Evolutionary conservation across 1,140 invertebrate species (phyloP).

Genomic region (Battus philenor): DNA sequence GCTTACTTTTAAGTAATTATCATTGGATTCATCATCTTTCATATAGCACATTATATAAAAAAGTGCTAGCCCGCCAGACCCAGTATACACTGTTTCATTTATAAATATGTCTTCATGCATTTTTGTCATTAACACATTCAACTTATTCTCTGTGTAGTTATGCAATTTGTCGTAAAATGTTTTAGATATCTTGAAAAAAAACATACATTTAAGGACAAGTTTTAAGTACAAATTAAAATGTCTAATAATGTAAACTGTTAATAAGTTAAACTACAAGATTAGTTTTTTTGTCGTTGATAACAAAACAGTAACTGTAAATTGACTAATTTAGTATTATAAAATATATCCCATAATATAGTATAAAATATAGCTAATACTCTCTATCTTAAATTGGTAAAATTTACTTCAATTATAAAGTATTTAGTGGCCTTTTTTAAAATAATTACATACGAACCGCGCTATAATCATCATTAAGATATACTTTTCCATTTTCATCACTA

Average conservation of each 20-base stretch:
- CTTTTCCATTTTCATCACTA: neutral
- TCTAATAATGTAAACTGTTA: too few species aligned
- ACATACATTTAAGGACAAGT: slow-evolving; percentile 3
- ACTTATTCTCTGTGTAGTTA: slow-evolving; percentile 44
- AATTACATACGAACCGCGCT: slow-evolving; percentile 1
- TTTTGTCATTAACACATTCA: slow-evolving; percentile 30
- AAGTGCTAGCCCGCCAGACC: slow-evolving; percentile 71
- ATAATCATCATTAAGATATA: neutral
- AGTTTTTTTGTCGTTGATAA: too few species aligned
- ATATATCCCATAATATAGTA: too few species aligned
- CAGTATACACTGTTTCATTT: slow-evolving; percentile 76
- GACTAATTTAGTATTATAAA: too few species aligned
- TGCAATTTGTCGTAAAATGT: slow-evolving; percentile 39
- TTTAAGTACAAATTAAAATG: too few species aligned
- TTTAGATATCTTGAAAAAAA: slow-evolving; percentile 42
- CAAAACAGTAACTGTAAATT: too few species aligned
- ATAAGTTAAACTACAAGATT: too few species aligned
- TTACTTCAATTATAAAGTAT: too few species aligned
- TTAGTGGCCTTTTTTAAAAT: too few species aligned
- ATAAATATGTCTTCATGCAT: slow-evolving; percentile 46
- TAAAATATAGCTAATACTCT: too few species aligned
- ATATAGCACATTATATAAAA: slow-evolving; percentile 38
- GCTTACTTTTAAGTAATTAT: slow-evolving; percentile 41
- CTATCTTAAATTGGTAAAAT: too few species aligned
- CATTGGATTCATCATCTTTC: slow-evolving; percentile 25